A percentile compares a stretch with the other conserved stretches of the same genome.
Conservation (phyloP, 1,140 invertebrate species). For the Teleopsis dalmanni region DNA sequence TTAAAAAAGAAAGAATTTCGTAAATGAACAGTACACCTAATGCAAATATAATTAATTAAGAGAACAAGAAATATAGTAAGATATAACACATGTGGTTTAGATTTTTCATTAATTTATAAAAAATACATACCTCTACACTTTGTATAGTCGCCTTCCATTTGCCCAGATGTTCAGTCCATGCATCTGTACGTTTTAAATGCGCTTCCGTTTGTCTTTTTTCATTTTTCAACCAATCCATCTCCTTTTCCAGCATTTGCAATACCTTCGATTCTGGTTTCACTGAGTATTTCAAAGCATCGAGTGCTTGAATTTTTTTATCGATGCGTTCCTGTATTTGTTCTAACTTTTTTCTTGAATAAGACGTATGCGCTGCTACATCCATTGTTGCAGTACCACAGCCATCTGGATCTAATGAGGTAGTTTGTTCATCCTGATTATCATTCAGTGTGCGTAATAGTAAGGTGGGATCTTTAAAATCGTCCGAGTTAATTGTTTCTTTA, state of each 20-base stretch:
- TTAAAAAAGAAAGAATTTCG: neutral
- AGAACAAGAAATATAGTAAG: no score
- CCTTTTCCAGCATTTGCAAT: constrained; percentile 66
- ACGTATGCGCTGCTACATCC: constrained; percentile 71
- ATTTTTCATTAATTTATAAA: no score
- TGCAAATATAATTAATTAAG: neutral
- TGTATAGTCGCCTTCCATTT: constrained; percentile 76
- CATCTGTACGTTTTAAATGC: constrained; percentile 76
- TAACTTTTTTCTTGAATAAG: constrained; percentile 71
- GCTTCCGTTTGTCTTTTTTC: constrained; percentile 72
- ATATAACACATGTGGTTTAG: neutral
- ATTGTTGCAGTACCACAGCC: constrained; percentile 29
- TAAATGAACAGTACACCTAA: neutral
- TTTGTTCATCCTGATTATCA: constrained; percentile 19
- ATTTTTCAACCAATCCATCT: constrained; percentile 69
- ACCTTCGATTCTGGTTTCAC: constrained; percentile 71
- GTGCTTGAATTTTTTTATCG: constrained; percentile 68
- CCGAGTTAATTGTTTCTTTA: constrained; percentile 60
- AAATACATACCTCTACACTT: constrained; percentile 61
- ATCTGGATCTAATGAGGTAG: constrained; percentile 48
- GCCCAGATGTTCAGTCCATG: constrained; percentile 82
- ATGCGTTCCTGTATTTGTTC: constrained; percentile 72
- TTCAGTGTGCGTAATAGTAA: constrained; percentile 25
- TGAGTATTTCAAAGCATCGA: constrained; percentile 68
- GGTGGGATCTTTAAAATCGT: constrained; percentile 50